phyloP scores from a whole-genome alignment of 1,140 invertebrate genomes.

The Eurosta solidaginis region DNA sequence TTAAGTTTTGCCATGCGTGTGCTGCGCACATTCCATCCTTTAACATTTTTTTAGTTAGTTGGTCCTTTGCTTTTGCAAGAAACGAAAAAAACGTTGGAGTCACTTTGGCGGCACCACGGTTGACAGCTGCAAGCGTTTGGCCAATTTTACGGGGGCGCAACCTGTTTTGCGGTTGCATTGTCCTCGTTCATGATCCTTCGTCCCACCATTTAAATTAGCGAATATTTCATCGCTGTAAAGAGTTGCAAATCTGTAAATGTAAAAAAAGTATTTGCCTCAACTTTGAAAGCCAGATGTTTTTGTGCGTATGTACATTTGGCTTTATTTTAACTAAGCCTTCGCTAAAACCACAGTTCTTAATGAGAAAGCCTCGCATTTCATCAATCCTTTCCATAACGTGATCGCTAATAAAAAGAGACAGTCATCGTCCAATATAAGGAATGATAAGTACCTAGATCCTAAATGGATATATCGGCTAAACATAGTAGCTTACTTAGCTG shows the following conservation, averaged over 20 bases:
- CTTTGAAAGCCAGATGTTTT: background rate
- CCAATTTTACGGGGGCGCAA: constrained; percentile 11
- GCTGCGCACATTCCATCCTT: background rate
- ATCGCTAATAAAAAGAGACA: too few relatives aligned
- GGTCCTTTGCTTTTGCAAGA: background rate
- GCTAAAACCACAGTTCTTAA: too few relatives aligned
- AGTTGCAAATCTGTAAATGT: background rate
- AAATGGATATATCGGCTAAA: too few relatives aligned
- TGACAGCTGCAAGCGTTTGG: constrained; percentile 24
- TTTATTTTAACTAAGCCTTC: too few relatives aligned
- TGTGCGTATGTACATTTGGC: background rate
- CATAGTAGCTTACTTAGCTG: too few relatives aligned
- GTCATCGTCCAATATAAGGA: too few relatives aligned
- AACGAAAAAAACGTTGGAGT: background rate
- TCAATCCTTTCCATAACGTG: too few relatives aligned
- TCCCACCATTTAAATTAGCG: background rate
- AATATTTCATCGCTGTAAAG: constrained; percentile 6
- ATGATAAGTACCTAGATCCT: too few relatives aligned
- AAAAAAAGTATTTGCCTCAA: background rate
- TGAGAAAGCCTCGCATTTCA: too few relatives aligned
- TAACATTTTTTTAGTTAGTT: too few relatives aligned
- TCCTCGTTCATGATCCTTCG: background rate
- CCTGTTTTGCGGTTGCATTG: constrained; percentile 1
- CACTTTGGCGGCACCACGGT: constrained; percentile 25
- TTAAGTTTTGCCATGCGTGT: background rate